These are phyloP conservation scores for Saguinus imperator DNA, from an alignment of 2,113 vertebrate species.

Conservation along the genomic window DNA sequence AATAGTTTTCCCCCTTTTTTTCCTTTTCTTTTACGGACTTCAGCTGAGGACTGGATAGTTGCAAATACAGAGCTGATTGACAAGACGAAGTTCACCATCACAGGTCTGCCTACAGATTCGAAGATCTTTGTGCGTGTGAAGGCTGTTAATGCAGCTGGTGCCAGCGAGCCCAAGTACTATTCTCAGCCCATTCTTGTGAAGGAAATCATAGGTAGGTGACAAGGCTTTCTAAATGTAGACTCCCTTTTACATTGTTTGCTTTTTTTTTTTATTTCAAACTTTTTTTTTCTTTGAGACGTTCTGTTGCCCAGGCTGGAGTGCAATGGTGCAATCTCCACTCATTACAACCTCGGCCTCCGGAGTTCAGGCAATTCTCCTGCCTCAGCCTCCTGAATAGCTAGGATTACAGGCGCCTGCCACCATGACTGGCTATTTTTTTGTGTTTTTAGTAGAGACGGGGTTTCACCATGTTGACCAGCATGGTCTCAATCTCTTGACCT, in stretches of 20 bases:
- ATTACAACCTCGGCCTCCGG: too few relatives aligned
- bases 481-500: too few relatives aligned
- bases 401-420: too few relatives aligned
- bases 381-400: too few relatives aligned
- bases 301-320: too few relatives aligned
- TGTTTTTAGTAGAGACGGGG: too few relatives aligned
- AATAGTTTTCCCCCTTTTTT: background rate
- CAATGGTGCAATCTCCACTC: too few relatives aligned
- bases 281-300: too few relatives aligned
- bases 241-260: background rate
- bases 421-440: too few relatives aligned
- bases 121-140: slow-evolving; percentile 95
- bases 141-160: slow-evolving; percentile 94
- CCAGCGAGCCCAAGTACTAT: slow-evolving; percentile 89
- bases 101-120: slow-evolving; percentile 86
- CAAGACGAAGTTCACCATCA: slow-evolving; percentile 95
- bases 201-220: slow-evolving; percentile 93
- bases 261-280: background rate
- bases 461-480: too few relatives aligned
- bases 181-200: slow-evolving; percentile 95
- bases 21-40: slow-evolving; percentile 19
- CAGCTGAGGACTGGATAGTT: slow-evolving; percentile 92
- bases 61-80: slow-evolving; percentile 93
- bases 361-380: too few relatives aligned
- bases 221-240: background rate